A percentile compares a stretch with the other conserved stretches of the same genome.
Evolutionary conservation across 1,140 invertebrate species (phyloP).

Genomic region (Apocrypta bakeri): DNA sequence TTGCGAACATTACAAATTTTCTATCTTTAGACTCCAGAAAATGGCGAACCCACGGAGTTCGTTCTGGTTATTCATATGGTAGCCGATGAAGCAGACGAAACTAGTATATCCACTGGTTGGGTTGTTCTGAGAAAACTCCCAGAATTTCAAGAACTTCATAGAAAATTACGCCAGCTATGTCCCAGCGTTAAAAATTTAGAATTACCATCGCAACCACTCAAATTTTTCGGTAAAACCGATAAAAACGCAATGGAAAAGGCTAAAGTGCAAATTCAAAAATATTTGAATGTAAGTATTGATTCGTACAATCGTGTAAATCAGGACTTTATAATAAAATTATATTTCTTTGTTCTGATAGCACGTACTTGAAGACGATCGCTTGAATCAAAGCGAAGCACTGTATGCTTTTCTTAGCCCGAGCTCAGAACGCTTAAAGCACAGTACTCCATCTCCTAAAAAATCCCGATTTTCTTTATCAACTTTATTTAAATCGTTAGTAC

Average conservation of each 20-base stretch:
- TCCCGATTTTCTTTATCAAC: constrained; percentile 88
- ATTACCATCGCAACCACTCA: constrained; percentile 85
- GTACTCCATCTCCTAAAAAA: constrained; percentile 85
- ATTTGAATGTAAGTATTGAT: constrained; percentile 82
- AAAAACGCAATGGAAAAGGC: constrained; percentile 86
- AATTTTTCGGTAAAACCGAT: constrained; percentile 87
- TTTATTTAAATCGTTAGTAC: constrained; percentile 85
- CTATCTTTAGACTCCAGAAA: constrained; percentile 79
- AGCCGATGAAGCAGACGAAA: constrained; percentile 78
- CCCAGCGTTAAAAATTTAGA: constrained; percentile 87
- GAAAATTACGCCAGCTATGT: constrained; percentile 87
- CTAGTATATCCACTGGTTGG: constrained; percentile 85
- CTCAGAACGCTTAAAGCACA: constrained; percentile 89
- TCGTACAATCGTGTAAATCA: constrained; percentile 36
- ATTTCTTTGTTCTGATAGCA: constrained; percentile 76
- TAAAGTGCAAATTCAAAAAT: constrained; percentile 88
- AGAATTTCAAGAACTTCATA: constrained; percentile 89
- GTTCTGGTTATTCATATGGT: constrained; percentile 87
- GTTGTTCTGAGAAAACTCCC: constrained; percentile 87
- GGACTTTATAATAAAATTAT: no score
- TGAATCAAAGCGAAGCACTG: constrained; percentile 91
- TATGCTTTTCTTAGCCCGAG: constrained; percentile 93
- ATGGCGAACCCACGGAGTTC: constrained; percentile 87
- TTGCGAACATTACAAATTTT: constrained; percentile 3
- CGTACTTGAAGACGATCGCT: constrained; percentile 87